Evolutionary conservation across 2,797 vertebrate species (phyloP), one percentile per base, ranked within the genome.

Genomic region (Tapera naevia): DNA sequence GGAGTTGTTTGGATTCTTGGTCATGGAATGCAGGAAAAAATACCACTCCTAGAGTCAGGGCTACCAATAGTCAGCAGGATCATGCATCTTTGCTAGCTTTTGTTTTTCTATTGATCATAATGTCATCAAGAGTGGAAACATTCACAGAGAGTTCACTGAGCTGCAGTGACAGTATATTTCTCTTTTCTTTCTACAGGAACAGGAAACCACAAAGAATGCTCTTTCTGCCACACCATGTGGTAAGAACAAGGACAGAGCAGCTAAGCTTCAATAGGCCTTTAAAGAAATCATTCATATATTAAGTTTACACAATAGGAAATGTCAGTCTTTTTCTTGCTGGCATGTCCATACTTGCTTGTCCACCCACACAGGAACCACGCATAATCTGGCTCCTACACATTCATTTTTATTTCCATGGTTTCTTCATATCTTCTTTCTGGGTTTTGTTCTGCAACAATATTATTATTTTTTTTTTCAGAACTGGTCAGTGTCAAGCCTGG

Each of bases 261-360:
- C 56, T 66, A 61, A 86, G 32, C 45, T 32, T 94, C 35, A 58
- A 45, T 25, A 76, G 50, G 62, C 10, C 28, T 94, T 69, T 74
- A 73, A 72, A 81, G 35, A 37, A 69, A 53, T 65, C 62, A 33
- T 79, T 93, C 57, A n/a, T 56, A 18, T 91, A 27, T 81, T 56
- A 70, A 75, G 21, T 51, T 90, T 69, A 73, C 60, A 60, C 37
- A 88, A 35, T 35, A 75, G 66, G 60, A 86, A 86, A 88, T 83
- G 14, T 62, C 70, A 90, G 66, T 24, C 50, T 78, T 95, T 91
- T 95, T 78, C 80, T 93, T 91, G 28, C 22, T 94, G 86, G 41
- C 73, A 58, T 66, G 37, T 69, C 50, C 51, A 50, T 25, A 32
- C 24, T 86, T 74, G 10, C 37, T 62, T 86, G 70, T 75, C 72